Evolutionary conservation across 2,113 vertebrate genomes (phyloP).

Genomic region (Lota lota): DNA sequence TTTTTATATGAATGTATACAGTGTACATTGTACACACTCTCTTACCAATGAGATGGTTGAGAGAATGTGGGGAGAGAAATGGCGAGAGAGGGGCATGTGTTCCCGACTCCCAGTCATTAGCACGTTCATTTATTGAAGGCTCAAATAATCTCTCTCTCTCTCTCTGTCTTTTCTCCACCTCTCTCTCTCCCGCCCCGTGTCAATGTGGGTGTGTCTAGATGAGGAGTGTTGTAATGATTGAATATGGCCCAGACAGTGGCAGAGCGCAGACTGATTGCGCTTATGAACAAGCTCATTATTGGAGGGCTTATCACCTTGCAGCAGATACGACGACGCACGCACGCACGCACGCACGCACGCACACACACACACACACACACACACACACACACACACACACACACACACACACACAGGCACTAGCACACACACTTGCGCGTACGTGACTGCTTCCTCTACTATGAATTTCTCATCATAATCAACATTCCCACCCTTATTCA

Average conservation of each 20-base stretch:
- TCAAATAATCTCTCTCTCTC: constrained; percentile 6
- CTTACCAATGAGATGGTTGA: not conserved
- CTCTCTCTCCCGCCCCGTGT: constrained; percentile 12
- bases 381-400: constrained; percentile 15
- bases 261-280: constrained; percentile 57
- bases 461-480: constrained; percentile 48
- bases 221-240: constrained; percentile 53
- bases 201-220: constrained; percentile 38
- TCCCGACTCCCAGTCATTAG: not conserved
- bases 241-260: constrained; percentile 47
- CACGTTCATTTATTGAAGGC: not conserved
- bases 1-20: no score
- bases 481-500: constrained; percentile 27
- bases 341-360: constrained; percentile 14
- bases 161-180: constrained; percentile 6
- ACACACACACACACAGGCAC: not conserved
- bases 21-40: no score
- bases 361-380: constrained; percentile 12
- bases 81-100: not conserved
- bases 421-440: not conserved
- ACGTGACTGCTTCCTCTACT: constrained; percentile 17
- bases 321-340: constrained; percentile 40
- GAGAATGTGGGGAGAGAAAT: not conserved
- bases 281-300: constrained; percentile 59
- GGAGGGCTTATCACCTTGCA: constrained; percentile 61